Percentiles rank a stretch among this genome's conserved stretches.
Evolutionary conservation across 2,888 invertebrate genomes (phyloP).

Genomic region (Netelia melanura): DNA sequence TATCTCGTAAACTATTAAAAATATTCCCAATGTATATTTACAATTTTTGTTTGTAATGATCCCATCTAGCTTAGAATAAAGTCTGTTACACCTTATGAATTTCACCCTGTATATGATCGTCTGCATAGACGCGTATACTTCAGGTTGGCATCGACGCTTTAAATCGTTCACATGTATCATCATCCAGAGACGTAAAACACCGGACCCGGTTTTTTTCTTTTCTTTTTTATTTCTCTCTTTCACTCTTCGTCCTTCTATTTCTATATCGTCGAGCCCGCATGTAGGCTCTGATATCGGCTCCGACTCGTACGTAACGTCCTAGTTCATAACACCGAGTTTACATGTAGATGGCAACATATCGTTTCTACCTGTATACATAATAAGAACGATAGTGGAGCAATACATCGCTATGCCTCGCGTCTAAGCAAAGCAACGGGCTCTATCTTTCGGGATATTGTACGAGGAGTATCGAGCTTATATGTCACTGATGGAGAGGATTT

Average conservation of each 20-base stretch:
- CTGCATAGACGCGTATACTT: not conserved
- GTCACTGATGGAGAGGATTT: not conserved
- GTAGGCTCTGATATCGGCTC: conserved; percentile 48
- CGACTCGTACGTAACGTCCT: conserved; percentile 7
- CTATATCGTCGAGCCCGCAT: conserved; percentile 48
- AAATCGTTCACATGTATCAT: conserved; percentile 46
- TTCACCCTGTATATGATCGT: not conserved
- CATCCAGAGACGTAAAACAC: conserved; percentile 7
- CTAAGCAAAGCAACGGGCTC: conserved; percentile 7
- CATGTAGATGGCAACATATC: not conserved
- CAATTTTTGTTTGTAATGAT: too few species aligned
- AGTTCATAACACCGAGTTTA: not conserved
- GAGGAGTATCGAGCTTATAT: not conserved
- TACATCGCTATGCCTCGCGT: not conserved
- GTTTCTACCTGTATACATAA: conserved; percentile 10
- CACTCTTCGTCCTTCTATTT: conserved; percentile 46
- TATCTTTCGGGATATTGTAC: conserved; percentile 2
- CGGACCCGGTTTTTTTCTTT: conserved; percentile 33
- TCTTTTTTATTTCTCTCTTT: conserved; percentile 11
- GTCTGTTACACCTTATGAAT: too few species aligned
- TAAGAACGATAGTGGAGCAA: conserved; percentile 4
- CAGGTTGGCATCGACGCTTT: conserved; percentile 30
- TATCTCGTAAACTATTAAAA: too few species aligned
- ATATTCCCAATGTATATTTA: too few species aligned
- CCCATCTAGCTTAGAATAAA: too few species aligned